These are phyloP conservation scores for Orussus abietinus DNA, from an alignment of 1,140 invertebrate genomes.

Conservation along the genomic window DNA sequence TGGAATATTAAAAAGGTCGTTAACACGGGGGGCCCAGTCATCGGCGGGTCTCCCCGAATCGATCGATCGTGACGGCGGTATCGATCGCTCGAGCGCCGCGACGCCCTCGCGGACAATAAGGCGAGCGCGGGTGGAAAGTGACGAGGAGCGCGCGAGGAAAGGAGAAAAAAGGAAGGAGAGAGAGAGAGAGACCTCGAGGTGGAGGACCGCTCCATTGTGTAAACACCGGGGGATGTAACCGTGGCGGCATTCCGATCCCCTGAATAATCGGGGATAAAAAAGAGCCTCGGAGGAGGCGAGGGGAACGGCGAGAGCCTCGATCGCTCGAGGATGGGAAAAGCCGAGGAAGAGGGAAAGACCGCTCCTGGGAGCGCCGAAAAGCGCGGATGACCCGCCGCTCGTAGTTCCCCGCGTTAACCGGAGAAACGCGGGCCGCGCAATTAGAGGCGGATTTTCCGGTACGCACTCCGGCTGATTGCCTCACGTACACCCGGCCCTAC, in stretches of 20 bases:
- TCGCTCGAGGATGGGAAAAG: background rate
- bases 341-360: conserved; percentile 1
- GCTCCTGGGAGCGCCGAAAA: background rate
- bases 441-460: conserved; percentile 36
- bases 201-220: conserved; percentile 32
- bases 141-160: conserved; percentile 8
- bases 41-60: conserved; percentile 40
- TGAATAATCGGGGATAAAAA: conserved; percentile 38
- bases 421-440: conserved; percentile 11
- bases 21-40: conserved; percentile 44
- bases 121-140: conserved; percentile 18
- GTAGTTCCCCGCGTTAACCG: too few species aligned
- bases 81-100: conserved; percentile 36
- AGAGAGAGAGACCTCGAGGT: conserved; percentile 6
- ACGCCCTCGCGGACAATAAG: conserved; percentile 34
- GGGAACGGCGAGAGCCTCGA: background rate
- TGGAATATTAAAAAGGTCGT: conserved; percentile 47
- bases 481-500: conserved; percentile 33
- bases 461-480: conserved; percentile 30
- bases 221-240: conserved; percentile 38
- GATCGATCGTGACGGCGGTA: conserved; percentile 51
- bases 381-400: conserved; percentile 16
- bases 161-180: conserved; percentile 25
- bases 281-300: too few species aligned
- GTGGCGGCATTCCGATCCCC: conserved; percentile 45